A percentile compares a stretch with the other conserved stretches of the same genome.
These are phyloP conservation scores for Lasioglossum oenotherae DNA, from an alignment of 2,888 invertebrate genomes.

Conservation along the genomic window DNA sequence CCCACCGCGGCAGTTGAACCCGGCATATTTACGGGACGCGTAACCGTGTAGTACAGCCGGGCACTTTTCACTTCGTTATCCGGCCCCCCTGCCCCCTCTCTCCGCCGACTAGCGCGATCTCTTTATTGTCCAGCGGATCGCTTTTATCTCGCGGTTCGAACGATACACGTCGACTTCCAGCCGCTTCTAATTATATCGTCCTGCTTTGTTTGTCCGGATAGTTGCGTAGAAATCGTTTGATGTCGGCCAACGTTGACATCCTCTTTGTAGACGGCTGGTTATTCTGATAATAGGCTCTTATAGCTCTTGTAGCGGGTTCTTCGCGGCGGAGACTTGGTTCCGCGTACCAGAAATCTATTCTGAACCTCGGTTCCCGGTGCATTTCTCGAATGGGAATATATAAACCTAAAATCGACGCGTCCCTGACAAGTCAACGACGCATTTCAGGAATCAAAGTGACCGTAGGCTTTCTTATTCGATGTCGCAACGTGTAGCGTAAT, in stretches of 20 bases:
- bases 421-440: neutral
- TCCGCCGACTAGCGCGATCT: constrained; percentile 1
- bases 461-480: neutral
- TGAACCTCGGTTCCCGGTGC: neutral
- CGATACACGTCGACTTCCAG: constrained; percentile 30
- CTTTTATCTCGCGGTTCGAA: constrained; percentile 38
- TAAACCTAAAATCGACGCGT: neutral
- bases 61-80: constrained; percentile 42
- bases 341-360: constrained; percentile 11
- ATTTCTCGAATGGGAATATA: neutral
- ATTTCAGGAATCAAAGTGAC: neutral
- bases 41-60: constrained; percentile 20
- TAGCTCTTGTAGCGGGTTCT: neutral
- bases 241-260: constrained; percentile 15
- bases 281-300: constrained; percentile 15
- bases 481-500: too few relatives aligned
- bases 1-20: constrained; percentile 1
- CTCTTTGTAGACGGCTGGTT: constrained; percentile 15
- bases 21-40: constrained; percentile 44
- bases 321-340: neutral
- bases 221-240: constrained; percentile 13
- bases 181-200: constrained; percentile 46
- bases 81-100: neutral
- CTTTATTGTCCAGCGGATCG: constrained; percentile 46
- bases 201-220: constrained; percentile 25